Evolutionary conservation across 2,113 vertebrate species (phyloP).

Genomic region (Cromileptes altivelis): DNA sequence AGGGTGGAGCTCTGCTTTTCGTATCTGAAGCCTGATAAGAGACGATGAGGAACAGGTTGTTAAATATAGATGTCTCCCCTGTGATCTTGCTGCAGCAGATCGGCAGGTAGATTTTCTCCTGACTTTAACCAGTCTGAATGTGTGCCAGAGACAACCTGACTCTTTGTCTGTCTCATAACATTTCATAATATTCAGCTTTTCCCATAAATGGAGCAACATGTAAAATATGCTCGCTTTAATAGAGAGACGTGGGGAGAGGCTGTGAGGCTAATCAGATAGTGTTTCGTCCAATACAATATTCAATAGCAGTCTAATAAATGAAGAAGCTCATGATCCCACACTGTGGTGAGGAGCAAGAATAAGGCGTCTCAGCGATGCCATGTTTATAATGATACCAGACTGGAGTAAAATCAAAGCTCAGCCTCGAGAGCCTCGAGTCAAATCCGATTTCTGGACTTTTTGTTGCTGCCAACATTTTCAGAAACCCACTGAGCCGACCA

Average conservation of each 20-base stretch:
- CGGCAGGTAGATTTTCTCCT: constrained; percentile 21
- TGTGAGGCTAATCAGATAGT: not conserved
- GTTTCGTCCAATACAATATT: constrained; percentile 6
- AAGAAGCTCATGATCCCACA: not conserved
- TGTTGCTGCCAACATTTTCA: constrained; percentile 28
- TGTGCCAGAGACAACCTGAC: not conserved
- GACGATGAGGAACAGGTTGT: constrained; percentile 39
- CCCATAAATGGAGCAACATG: not conserved
- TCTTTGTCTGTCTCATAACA: not conserved
- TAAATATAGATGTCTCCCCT: constrained; percentile 63
- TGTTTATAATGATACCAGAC: constrained; percentile 17
- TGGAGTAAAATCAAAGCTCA: constrained; percentile 30
- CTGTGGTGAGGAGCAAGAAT: not conserved
- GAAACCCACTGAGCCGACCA: constrained; percentile 23
- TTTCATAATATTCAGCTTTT: not conserved
- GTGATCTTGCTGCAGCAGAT: constrained; percentile 33
- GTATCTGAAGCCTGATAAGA: constrained; percentile 12
- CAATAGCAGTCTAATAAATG: not conserved
- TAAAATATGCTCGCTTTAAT: not conserved
- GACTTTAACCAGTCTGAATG: not conserved
- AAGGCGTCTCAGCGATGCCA: not conserved
- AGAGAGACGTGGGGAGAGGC: not conserved
- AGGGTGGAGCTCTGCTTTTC: constrained; percentile 18
- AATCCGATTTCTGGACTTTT: not conserved
- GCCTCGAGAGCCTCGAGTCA: not conserved